Conservation (phyloP, 1,140 invertebrate genomes). For the Capitella teleta region DNA sequence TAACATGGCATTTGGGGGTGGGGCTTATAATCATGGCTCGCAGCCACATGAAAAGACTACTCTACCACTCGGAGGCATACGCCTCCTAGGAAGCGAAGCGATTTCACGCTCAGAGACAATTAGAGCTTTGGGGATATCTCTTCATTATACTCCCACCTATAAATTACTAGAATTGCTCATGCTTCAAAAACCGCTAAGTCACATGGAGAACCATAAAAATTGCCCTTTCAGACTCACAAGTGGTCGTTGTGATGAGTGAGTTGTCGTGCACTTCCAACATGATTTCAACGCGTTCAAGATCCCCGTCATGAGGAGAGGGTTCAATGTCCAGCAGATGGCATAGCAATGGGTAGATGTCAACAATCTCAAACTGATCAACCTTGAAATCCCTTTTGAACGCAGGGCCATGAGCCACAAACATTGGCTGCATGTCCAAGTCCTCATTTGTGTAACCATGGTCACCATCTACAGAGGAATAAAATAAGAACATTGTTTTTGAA, state of each 20-base stretch:
- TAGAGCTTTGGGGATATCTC: background rate
- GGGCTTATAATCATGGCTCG: background rate
- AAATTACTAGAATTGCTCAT: background rate
- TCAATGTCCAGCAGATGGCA: conserved; percentile 49
- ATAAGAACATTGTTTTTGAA: background rate
- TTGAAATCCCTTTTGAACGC: conserved; percentile 45
- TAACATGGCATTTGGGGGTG: background rate
- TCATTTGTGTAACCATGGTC: conserved; percentile 58
- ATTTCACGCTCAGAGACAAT: background rate
- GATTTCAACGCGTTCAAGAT: background rate
- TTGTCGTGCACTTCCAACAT: background rate
- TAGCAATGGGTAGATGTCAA: conserved; percentile 57
- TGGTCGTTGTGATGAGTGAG: background rate
- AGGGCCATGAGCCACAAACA: conserved; percentile 59
- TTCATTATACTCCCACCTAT: background rate
- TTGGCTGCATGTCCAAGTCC: conserved; percentile 51
- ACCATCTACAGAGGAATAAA: background rate
- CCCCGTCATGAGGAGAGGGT: conserved; percentile 40
- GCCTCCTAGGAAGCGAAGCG: background rate
- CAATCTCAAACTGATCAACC: conserved; percentile 49
- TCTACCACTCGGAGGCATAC: background rate
- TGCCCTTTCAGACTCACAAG: too few relatives aligned
- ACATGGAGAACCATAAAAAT: too few relatives aligned
- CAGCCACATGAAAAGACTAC: background rate
- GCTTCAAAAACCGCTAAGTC: too few relatives aligned